Base-by-base conservation (phyloP, 2,113 vertebrate species). In the Cranoglanis bouderius region DNA sequence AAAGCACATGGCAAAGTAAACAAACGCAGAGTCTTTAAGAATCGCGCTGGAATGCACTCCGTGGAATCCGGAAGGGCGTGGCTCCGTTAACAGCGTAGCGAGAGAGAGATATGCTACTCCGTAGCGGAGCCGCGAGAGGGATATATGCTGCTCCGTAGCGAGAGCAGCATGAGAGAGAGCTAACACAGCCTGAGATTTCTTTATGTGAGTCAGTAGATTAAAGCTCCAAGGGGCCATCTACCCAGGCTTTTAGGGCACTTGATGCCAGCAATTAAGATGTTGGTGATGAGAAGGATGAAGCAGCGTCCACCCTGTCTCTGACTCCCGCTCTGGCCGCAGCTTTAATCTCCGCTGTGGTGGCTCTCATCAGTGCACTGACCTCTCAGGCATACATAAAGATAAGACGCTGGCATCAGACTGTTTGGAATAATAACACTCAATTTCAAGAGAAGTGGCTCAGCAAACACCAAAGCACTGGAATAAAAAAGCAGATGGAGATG, bases 371-470 rank as follows among this genome's bases (percentile, higher is more conserved):
- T 40, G 89, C 92, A 92, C 90, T 89, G 93, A 93, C 93, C 94
- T 92, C 93, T 91, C 53, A 90, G 90, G 85, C 89, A 57, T 94
- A 94, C 94, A 94, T 95, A 93, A 95, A 93, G 90, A 94, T 94
- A 94, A 94, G 85, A 90, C 80, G 9, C n/a, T 82, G 65, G 82
- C 88, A 85, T 91, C 67, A 77, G 65, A 91, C 93, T 94, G 93
- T 95, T 96, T 95, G 95, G 93, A 95, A 95, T 95, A 95, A 95
- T 94, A 94, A 95, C 92, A 90, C 92, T 88, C 94, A 94, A 94
- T 95, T 94, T 92, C 72, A 59, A 91, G 88, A 92, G 93, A 92
- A 93, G 91, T 78, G 85, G 88, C 90, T 85, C 91, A 92, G 92
- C 93, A 94, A 90, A 93, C 90, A 86, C 85, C 84, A 91, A 92